Conservation (phyloP, 2,888 invertebrate genomes). For the Amphipyra tragopoginis region DNA sequence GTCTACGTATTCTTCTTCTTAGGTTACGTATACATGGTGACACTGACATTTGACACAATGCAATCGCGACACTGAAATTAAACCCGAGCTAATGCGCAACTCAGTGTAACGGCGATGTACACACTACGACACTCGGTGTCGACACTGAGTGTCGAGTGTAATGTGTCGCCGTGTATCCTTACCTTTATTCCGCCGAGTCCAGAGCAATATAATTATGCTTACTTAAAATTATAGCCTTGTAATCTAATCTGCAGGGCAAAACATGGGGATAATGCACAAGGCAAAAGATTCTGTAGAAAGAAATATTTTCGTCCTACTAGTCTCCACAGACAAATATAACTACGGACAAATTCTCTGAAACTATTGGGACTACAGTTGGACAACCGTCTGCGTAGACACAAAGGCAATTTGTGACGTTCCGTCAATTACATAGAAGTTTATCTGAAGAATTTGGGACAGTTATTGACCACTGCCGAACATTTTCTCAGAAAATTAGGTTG, state of each 20-base stretch:
- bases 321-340: slow-evolving; percentile 70
- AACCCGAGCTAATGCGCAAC: too few relatives aligned
- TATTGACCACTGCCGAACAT: slow-evolving; percentile 10
- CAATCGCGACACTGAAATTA: too few relatives aligned
- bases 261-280: slow-evolving; percentile 58
- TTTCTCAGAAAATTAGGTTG: slow-evolving; percentile 14
- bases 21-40: too few relatives aligned
- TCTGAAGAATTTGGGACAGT: slow-evolving; percentile 25
- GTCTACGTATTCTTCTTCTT: slow-evolving; percentile 22
- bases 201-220: slow-evolving; percentile 36
- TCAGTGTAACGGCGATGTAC: too few relatives aligned
- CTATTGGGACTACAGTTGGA: slow-evolving; percentile 49
- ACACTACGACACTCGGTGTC: too few relatives aligned
- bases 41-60: too few relatives aligned
- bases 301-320: slow-evolving; percentile 65
- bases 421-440: slow-evolving; percentile 43
- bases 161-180: too few relatives aligned
- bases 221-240: slow-evolving; percentile 58
- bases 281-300: slow-evolving; percentile 62
- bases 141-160: too few relatives aligned
- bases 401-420: slow-evolving; percentile 40
- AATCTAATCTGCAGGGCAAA: slow-evolving; percentile 64
- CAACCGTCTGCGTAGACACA: slow-evolving; percentile 33
- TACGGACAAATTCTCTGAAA: slow-evolving; percentile 68
- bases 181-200: slow-evolving; percentile 12